Conservation (phyloP, 2,113 vertebrate genomes). For the Cavia aperea region DNA sequence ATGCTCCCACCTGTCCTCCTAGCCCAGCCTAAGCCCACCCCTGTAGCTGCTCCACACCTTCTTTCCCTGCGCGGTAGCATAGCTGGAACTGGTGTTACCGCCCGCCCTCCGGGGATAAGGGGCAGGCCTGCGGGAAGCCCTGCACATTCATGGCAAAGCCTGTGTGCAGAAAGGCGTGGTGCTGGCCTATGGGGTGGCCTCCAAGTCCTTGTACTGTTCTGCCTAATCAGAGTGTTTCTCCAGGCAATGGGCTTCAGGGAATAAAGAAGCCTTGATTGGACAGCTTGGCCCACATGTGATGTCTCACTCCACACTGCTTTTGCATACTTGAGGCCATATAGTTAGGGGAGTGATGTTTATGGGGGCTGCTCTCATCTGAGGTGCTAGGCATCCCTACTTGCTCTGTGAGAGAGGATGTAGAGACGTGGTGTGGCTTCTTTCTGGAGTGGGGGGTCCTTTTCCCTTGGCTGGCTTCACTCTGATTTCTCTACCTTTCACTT, state of each 20-base stretch:
- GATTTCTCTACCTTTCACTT: too few relatives aligned
- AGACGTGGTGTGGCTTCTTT: neutral
- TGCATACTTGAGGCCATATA: neutral
- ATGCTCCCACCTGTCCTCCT: too few relatives aligned
- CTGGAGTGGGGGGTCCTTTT: neutral
- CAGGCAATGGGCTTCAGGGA: neutral
- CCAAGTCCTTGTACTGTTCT: neutral
- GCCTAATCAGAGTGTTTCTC: neutral
- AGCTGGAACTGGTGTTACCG: neutral
- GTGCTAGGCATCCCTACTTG: too few relatives aligned
- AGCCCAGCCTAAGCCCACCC: neutral
- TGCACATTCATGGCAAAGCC: neutral
- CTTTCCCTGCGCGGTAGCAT: neutral
- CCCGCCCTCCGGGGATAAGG: neutral
- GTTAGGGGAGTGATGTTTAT: neutral
- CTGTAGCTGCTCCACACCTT: neutral
- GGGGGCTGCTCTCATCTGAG: neutral
- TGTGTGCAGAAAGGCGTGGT: neutral
- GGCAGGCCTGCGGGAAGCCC: neutral
- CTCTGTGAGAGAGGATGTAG: neutral
- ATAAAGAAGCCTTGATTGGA: neutral
- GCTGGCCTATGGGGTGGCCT: neutral
- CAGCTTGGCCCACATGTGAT: neutral
- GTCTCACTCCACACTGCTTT: neutral
- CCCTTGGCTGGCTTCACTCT: neutral